A percentile compares a stretch with the other conserved stretches of the same genome.
Evolutionary conservation across 2,888 invertebrate species (phyloP).

Genomic region (Lasius platythorax): DNA sequence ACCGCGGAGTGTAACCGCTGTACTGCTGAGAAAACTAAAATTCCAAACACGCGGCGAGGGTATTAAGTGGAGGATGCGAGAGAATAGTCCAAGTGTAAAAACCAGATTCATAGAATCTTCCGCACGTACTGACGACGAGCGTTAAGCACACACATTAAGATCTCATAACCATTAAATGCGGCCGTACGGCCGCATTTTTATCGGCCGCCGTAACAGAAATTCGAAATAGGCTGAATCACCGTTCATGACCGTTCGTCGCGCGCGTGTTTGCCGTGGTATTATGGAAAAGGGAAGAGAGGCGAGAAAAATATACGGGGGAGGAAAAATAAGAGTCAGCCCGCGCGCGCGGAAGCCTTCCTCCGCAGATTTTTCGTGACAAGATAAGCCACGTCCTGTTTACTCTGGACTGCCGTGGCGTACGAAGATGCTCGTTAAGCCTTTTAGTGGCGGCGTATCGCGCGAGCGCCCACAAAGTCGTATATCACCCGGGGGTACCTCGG

Average conservation of each 20-base stretch:
- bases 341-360: conserved; percentile 76
- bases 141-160: conserved; percentile 58
- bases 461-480: conserved; percentile 82
- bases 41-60: not conserved
- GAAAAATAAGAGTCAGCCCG: conserved; percentile 73
- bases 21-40: not conserved
- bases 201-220: conserved; percentile 45
- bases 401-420: conserved; percentile 80
- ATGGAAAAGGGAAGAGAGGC: conserved; percentile 65
- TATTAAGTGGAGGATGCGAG: not conserved
- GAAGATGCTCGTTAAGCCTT: conserved; percentile 86
- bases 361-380: conserved; percentile 85
- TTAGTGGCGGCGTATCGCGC: conserved; percentile 84
- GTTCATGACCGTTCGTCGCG: conserved; percentile 58
- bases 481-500: conserved; percentile 79
- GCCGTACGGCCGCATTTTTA: conserved; percentile 52
- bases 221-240: conserved; percentile 53
- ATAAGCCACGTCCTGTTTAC: conserved; percentile 86
- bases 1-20: not conserved
- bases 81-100: conserved; percentile 8
- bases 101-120: conserved; percentile 15
- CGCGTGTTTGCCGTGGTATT: conserved; percentile 77
- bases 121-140: conserved; percentile 33
- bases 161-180: conserved; percentile 64
- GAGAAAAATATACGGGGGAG: conserved; percentile 35